phyloP scores from a whole-genome alignment of 2,888 invertebrate species.

The Phragmatobia fuliginosa region DNA sequence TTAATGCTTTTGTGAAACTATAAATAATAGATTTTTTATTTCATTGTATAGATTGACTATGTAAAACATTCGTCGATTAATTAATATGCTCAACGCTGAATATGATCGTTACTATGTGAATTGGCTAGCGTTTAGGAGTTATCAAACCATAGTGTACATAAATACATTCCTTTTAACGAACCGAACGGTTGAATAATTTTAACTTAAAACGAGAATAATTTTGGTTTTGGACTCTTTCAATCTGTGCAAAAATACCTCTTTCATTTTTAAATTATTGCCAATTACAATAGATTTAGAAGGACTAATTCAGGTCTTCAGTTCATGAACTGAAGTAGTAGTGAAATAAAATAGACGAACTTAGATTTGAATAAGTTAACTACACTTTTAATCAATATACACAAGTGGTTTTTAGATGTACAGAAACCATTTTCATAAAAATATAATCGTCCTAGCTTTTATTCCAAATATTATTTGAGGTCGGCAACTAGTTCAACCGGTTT shows the following conservation, averaged over 20 bases:
- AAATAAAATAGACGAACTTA: too few species aligned
- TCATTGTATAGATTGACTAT: neutral
- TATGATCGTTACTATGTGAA: neutral
- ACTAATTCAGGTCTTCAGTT: too few species aligned
- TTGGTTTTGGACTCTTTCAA: neutral
- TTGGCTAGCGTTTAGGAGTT: neutral
- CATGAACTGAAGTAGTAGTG: too few species aligned
- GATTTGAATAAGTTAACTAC: too few species aligned
- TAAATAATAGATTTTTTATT: neutral
- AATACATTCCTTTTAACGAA: neutral
- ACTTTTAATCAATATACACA: too few species aligned
- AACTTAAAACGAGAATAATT: neutral
- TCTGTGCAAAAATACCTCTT: too few species aligned
- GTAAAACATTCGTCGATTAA: neutral
- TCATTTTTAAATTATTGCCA: too few species aligned
- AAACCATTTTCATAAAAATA: neutral
- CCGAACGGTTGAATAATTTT: neutral
- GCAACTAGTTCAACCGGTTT: too few species aligned
- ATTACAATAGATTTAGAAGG: too few species aligned
- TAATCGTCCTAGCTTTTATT: too few species aligned
- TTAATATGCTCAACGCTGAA: neutral
- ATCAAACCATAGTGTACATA: neutral
- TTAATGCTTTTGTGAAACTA: constrained; percentile 6
- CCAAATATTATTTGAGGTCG: too few species aligned
- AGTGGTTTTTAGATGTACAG: too few species aligned